These are phyloP conservation scores for Nebria ingens DNA, from an alignment of 1,140 invertebrate species.

Conservation along the genomic window DNA sequence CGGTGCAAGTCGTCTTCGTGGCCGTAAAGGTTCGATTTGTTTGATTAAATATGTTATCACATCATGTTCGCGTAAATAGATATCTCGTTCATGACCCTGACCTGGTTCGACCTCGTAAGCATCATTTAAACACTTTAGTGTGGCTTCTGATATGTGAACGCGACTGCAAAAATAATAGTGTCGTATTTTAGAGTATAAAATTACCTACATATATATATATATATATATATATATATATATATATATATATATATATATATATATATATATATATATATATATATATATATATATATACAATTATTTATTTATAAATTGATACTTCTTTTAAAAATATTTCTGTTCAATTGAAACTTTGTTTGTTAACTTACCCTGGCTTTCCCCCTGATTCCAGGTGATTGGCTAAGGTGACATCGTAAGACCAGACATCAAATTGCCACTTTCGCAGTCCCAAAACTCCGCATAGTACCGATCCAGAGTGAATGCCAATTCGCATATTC, in stretches of 20 bases:
- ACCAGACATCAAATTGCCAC: constrained; percentile 99
- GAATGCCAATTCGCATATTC: constrained; percentile 93
- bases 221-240: constrained; percentile 11
- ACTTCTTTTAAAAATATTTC: constrained; percentile 9
- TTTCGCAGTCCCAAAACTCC: constrained; percentile 87
- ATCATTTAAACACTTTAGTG: constrained; percentile 71
- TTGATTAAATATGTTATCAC: constrained; percentile 92
- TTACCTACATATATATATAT: too few species aligned
- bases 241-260: constrained; percentile 5
- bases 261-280: too few species aligned
- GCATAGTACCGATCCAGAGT: constrained; percentile 88
- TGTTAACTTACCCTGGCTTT: constrained; percentile 77
- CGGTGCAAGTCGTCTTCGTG: constrained; percentile 42
- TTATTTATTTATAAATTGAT: not conserved
- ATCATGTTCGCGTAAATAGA: constrained; percentile 75
- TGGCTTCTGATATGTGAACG: constrained; percentile 84
- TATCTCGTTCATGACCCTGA: constrained; percentile 70
- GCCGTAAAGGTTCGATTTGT: constrained; percentile 60
- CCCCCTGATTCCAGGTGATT: constrained; percentile 96
- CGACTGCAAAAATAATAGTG: constrained; percentile 45
- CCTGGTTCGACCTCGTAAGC: constrained; percentile 90
- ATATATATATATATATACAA: too few species aligned
- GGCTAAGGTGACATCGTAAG: constrained; percentile 94
- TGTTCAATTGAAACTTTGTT: constrained; percentile 8
- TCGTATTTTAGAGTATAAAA: constrained; percentile 12